Conservation (phyloP, 2,113 vertebrate species). For the Poicephalus gulielmi region DNA sequence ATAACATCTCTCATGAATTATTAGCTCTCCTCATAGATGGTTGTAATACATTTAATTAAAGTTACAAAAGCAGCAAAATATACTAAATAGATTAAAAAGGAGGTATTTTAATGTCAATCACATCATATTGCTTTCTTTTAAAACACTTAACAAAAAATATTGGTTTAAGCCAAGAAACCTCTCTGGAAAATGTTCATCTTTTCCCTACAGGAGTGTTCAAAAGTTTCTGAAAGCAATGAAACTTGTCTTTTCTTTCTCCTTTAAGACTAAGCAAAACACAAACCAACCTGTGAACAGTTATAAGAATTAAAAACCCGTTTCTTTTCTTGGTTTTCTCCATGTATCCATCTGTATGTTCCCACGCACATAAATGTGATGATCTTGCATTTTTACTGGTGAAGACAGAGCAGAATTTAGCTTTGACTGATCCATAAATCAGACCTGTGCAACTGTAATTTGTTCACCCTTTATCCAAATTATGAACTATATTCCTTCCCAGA, state of each 20-base stretch:
- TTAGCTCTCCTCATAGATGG: slow-evolving; percentile 10
- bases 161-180: neutral
- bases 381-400: neutral
- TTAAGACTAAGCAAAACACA: neutral
- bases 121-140: neutral
- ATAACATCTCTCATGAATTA: slow-evolving; percentile 33
- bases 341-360: neutral
- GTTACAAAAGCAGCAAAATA: slow-evolving; percentile 21
- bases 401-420: neutral
- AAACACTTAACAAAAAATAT: neutral
- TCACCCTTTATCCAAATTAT: neutral
- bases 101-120: neutral
- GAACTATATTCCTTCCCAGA: neutral
- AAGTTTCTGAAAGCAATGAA: neutral
- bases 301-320: rapidly evolving
- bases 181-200: neutral
- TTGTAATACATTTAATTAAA: slow-evolving; percentile 28
- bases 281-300: neutral
- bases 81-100: slow-evolving; percentile 14
- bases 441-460: neutral
- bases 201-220: neutral
- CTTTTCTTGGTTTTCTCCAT: neutral
- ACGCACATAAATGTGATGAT: neutral
- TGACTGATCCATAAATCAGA: neutral
- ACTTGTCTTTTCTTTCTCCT: neutral